A percentile compares a stretch with the other conserved stretches of the same genome.
Conservation (phyloP, 2,888 invertebrate species). For the Danaus chrysippus region DNA sequence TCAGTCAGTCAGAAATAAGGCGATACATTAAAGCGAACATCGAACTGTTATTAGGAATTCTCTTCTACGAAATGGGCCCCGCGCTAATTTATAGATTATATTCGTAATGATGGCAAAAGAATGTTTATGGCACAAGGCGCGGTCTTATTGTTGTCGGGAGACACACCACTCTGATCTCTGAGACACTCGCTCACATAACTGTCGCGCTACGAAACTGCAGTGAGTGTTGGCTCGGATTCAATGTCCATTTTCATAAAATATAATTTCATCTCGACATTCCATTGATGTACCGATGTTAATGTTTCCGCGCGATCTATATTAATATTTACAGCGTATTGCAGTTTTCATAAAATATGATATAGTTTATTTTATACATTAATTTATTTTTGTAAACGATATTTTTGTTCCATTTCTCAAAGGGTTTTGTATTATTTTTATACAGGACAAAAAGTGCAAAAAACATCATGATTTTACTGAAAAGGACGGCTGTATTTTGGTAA, state of each 20-base stretch:
- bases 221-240: constrained; percentile 67
- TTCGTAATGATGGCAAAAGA: constrained; percentile 74
- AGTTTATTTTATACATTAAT: constrained; percentile 15
- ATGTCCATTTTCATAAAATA: constrained; percentile 73
- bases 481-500: constrained; percentile 44
- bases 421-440: constrained; percentile 36
- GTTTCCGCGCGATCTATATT: constrained; percentile 46
- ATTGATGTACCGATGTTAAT: constrained; percentile 57
- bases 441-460: constrained; percentile 42
- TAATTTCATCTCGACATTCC: constrained; percentile 56
- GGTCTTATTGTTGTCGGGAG: constrained; percentile 73
- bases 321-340: constrained; percentile 45
- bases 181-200: constrained; percentile 64
- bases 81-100: constrained; percentile 75
- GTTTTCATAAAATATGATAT: constrained; percentile 40
- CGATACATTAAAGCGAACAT: constrained; percentile 44
- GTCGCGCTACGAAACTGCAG: constrained; percentile 63
- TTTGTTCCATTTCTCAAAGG: too few species aligned
- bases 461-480: constrained; percentile 41
- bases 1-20: constrained; percentile 39
- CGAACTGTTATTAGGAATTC: constrained; percentile 62
- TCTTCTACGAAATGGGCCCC: constrained; percentile 54
- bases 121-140: constrained; percentile 73
- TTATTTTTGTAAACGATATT: too few species aligned
- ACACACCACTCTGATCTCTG: constrained; percentile 53